Conservation (phyloP, 64 coral and sea anemone genomes). For the Porites lutea region DNA sequence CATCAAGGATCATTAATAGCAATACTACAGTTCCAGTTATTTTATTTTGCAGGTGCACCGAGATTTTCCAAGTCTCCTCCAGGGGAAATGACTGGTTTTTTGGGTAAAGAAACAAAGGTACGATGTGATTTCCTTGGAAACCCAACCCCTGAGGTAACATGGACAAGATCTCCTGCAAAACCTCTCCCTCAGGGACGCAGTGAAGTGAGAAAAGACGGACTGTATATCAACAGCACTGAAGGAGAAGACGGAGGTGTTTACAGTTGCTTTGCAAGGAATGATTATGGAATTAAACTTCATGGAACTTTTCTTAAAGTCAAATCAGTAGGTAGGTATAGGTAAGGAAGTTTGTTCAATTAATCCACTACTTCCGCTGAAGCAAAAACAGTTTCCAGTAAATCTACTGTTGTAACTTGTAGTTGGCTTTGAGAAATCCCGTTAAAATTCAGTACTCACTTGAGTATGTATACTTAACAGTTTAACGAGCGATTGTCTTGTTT, state of each 20-base stretch:
- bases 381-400: too few relatives aligned
- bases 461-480: too few relatives aligned
- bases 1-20: too few relatives aligned
- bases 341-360: not conserved
- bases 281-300: constrained; percentile 37
- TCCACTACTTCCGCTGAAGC: too few relatives aligned
- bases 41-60: constrained; percentile 6
- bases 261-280: constrained; percentile 41
- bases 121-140: constrained; percentile 41
- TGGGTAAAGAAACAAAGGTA: constrained; percentile 4
- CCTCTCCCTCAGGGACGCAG: constrained; percentile 33
- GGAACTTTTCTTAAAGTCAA: constrained; percentile 25
- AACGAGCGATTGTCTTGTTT: too few relatives aligned
- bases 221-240: constrained; percentile 15
- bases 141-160: constrained; percentile 26
- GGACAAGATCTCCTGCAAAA: constrained; percentile 29
- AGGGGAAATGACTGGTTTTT: not conserved
- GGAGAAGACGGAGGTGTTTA: constrained; percentile 24
- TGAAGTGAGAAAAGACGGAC: not conserved
- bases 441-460: too few relatives aligned
- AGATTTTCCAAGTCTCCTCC: constrained; percentile 19
- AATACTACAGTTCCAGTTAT: too few relatives aligned
- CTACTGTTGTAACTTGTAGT: too few relatives aligned
- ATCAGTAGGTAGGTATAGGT: not conserved
- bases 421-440: too few relatives aligned